Evolutionary conservation across 2,113 vertebrate genomes (phyloP).

Genomic region (Actenoides lindsayi): DNA sequence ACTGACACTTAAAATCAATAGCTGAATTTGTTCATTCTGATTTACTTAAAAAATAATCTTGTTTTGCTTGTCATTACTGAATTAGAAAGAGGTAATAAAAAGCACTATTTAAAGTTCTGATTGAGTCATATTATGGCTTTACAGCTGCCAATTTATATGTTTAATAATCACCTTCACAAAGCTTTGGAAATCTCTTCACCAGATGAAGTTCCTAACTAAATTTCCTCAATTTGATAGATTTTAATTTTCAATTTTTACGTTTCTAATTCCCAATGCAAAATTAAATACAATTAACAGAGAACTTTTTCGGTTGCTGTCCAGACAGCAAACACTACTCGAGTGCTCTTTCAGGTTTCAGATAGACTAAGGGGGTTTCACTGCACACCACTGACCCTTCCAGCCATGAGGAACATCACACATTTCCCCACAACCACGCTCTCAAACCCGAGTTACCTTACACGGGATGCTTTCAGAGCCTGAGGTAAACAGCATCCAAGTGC

Average conservation of each 20-base stretch:
- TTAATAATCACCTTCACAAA: background rate
- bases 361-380: background rate
- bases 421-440: background rate
- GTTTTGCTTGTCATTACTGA: background rate
- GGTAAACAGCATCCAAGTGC: background rate
- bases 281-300: background rate
- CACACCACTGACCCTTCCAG: background rate
- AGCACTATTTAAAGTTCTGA: background rate
- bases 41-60: no score
- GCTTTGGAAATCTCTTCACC: background rate
- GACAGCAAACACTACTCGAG: background rate
- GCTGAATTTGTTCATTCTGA: background rate
- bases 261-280: background rate
- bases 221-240: background rate
- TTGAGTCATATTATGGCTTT: background rate
- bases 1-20: background rate
- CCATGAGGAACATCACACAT: accelerated
- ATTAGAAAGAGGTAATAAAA: background rate
- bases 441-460: background rate
- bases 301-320: background rate
- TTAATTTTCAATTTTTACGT: background rate
- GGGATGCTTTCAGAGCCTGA: background rate
- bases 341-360: background rate
- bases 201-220: background rate
- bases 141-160: background rate